Base-by-base conservation (phyloP, 2,888 invertebrate genomes). In the Phyto melanocephala region DNA sequence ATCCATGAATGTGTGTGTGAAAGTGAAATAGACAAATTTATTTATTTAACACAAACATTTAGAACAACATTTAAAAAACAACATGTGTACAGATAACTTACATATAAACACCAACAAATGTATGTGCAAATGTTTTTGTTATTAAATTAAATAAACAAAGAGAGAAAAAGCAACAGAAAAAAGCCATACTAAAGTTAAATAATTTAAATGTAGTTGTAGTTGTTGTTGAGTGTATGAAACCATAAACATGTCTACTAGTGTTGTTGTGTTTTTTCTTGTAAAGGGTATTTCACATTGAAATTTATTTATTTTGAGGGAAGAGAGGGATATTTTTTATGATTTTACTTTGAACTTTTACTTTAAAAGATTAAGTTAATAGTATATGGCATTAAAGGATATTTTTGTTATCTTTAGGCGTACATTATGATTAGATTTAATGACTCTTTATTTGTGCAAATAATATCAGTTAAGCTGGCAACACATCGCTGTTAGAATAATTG, bases 11-110 rank as follows among this genome's bases (percentile, higher is more conserved):
- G 58, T 5, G 5, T 37, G 15, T 13, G 33, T 58, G 37, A 13
- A 37, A 37, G 37, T 37, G 22, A 58, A 37, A 56, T 35, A 35
- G 37, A 58, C 58, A 58, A 58, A 17, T 58, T 58, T 58, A 58
- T 58, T 58, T 35, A 56, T 24, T 15, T 15, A 33, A 8, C 28
- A 15, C 10, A 33, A 7, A 54, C 15, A 22, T 22, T 20, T 52
- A 13, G 11, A 8, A 20, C 11, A 22, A 28, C 7, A n/a, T 28
- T n/a, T 54, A 8, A 28, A 10, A 11, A 11, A 1, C 4, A 5
- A 50, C 20, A 50, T 45, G 15, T 45, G 37, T 37, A 11, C 2
- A 11, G 2, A 37, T n/a, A n/a, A 11, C 8, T 11, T 28, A 24
- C 5, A n/a, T 24, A 24, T 52, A 7, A 28, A 13, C 8, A 11